Conservation (phyloP, 2,888 invertebrate genomes). For the Daptonema setosum region DNA sequence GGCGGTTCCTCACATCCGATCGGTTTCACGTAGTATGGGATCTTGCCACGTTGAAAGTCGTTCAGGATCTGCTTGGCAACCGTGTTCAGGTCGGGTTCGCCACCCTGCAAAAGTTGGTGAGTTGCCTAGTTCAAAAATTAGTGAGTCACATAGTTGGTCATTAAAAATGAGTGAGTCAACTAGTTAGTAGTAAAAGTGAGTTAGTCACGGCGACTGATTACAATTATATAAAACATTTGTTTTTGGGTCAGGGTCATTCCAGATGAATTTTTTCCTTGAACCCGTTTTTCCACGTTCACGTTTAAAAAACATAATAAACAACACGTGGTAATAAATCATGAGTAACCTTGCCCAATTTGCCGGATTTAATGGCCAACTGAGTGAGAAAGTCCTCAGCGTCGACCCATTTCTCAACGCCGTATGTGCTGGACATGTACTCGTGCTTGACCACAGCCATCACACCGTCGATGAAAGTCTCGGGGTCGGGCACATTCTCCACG, state of each 20-base stretch:
- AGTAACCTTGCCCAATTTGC: conserved; percentile 56
- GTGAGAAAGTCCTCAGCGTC: conserved; percentile 68
- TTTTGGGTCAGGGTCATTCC: too few species aligned
- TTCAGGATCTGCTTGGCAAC: conserved; percentile 83
- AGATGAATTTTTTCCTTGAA: background rate
- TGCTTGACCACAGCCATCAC: conserved; percentile 64
- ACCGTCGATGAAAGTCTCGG: conserved; percentile 74
- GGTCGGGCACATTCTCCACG: conserved; percentile 73
- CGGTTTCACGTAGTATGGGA: conserved; percentile 56
- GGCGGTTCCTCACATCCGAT: conserved; percentile 14
- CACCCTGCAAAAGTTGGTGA: conserved; percentile 42
- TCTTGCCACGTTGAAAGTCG: conserved; percentile 91
- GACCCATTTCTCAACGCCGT: conserved; percentile 54
- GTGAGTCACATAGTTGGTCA: too few species aligned
- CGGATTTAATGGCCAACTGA: conserved; percentile 59
- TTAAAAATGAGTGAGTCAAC: too few species aligned
- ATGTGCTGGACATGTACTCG: conserved; percentile 72
- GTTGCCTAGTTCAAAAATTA: too few species aligned
- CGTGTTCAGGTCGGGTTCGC: conserved; percentile 75
- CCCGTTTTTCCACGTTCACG: background rate
- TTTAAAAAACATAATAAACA: background rate
- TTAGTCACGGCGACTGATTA: too few species aligned
- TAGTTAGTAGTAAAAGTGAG: too few species aligned
- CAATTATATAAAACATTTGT: too few species aligned
- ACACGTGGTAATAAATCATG: background rate